Conservation (phyloP, 1,140 invertebrate species). For the Melitaea cinxia region DNA sequence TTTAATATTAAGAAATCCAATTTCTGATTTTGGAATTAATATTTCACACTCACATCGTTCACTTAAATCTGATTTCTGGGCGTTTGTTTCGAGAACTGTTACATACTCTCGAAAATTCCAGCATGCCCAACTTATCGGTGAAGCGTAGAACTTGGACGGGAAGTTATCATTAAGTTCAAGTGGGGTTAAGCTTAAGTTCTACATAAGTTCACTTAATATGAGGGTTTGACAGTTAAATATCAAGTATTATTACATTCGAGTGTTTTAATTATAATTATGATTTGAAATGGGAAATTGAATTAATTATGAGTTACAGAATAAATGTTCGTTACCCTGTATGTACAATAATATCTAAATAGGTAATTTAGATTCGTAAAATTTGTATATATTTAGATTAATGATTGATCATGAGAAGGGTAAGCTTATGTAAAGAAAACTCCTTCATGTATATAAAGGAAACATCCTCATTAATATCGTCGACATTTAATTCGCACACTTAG, state of each 20-base stretch:
- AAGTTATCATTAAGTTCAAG: constrained; percentile 22
- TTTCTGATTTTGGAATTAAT: too few relatives aligned
- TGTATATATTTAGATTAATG: too few relatives aligned
- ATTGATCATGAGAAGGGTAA: too few relatives aligned
- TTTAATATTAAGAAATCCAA: background rate
- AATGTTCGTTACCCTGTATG: too few relatives aligned
- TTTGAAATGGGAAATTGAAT: background rate
- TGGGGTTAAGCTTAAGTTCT: constrained; percentile 3
- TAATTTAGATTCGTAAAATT: too few relatives aligned
- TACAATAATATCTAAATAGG: too few relatives aligned
- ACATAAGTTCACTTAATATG: background rate
- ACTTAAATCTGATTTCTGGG: background rate
- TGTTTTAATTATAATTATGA: background rate
- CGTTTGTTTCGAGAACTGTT: constrained; percentile 1
- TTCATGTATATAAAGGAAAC: too few relatives aligned
- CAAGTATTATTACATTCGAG: background rate
- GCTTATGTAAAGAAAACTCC: too few relatives aligned
- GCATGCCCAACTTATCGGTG: background rate
- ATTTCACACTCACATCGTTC: too few relatives aligned
- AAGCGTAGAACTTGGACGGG: background rate
- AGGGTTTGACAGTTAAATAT: background rate
- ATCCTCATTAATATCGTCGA: too few relatives aligned
- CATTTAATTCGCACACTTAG: too few relatives aligned
- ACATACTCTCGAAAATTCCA: background rate
- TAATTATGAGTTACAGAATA: background rate